Percentiles rank a stretch among this genome's conserved stretches.
Evolutionary conservation across 2,888 invertebrate genomes (phyloP).

Genomic region (Chymomyza fuscimana): DNA sequence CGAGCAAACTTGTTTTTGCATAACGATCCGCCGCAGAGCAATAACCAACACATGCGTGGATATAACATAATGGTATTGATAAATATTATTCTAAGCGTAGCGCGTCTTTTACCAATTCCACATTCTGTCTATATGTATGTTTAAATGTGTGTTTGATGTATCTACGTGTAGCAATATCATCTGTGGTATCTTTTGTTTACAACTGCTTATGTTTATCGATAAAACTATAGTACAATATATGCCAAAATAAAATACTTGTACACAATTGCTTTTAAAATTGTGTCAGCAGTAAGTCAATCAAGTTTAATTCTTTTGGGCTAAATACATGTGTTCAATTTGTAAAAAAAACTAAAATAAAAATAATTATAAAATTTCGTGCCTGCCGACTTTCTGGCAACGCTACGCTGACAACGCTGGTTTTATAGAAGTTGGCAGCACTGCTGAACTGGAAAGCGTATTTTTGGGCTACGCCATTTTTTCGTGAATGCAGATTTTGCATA

Average conservation of each 20-base stretch:
- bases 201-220: not conserved
- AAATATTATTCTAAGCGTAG: not conserved
- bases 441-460: not conserved
- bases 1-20: conserved; percentile 61
- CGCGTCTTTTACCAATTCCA: not conserved
- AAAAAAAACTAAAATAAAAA: not conserved
- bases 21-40: conserved; percentile 34
- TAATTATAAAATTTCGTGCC: not conserved
- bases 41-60: conserved; percentile 17
- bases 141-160: conserved; percentile 15
- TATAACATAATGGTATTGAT: not conserved
- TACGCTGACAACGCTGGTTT: not conserved
- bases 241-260: not conserved
- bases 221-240: not conserved
- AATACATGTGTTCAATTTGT: not conserved
- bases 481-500: not conserved
- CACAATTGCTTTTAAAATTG: not conserved
- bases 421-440: not conserved
- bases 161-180: not conserved
- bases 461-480: conserved; percentile 5
- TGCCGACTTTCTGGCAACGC: not conserved
- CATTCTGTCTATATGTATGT: conserved; percentile 24
- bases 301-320: too few relatives aligned
- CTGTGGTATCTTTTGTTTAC: not conserved
- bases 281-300: too few relatives aligned